Base-by-base conservation (phyloP, 2,797 vertebrate genomes). In the Serranus cabrilla region DNA sequence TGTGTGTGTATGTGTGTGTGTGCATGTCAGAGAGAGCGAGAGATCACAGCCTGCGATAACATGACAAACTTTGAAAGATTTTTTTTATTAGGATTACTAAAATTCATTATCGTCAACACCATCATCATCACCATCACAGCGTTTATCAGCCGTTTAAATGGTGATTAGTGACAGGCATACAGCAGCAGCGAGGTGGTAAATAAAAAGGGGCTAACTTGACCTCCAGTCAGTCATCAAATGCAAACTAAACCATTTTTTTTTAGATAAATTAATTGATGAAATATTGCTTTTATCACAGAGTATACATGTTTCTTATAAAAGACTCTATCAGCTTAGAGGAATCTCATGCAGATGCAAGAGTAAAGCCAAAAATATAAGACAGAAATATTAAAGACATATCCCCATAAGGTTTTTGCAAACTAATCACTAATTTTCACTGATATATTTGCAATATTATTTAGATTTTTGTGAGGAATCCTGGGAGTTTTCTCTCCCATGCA, bases 21-120 rank as follows among this genome's bases (percentile, higher is more conserved):
- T 73, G 76, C 49, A 52, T 81, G 82, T 85, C 62, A 58, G 49
- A 49, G 56, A 63, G 72, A 82, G 82, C 8, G 62, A 68, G 76
- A 89, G 91, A 93, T 93, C 69, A 76, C 7, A 74, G 76, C 71
- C 47, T 56, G 18, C 34, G 92, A 92, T 93, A 93, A 91, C 79
- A 95, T 95, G 95, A 95, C 80, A 96, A 96, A 97, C 86, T 93
- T 97, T 97, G 96, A 94, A 46, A 88, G 80, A 81, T 83, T 54
- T 60, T 34, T 71, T 64, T 76, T 74, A 85, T 82, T 85, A 78
- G 80, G 88, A 88, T 89, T 87, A 91, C 89, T 91, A 94, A 96
- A 96, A 96, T 97, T 96, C 96, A 96, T 96, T 96, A 97, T 97
- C 96, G 80, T 94, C 84, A 77, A 95, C 83, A 81, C 43, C 81